Evolutionary conservation across 2,113 vertebrate species (phyloP).

Genomic region (Gulo gulo): DNA sequence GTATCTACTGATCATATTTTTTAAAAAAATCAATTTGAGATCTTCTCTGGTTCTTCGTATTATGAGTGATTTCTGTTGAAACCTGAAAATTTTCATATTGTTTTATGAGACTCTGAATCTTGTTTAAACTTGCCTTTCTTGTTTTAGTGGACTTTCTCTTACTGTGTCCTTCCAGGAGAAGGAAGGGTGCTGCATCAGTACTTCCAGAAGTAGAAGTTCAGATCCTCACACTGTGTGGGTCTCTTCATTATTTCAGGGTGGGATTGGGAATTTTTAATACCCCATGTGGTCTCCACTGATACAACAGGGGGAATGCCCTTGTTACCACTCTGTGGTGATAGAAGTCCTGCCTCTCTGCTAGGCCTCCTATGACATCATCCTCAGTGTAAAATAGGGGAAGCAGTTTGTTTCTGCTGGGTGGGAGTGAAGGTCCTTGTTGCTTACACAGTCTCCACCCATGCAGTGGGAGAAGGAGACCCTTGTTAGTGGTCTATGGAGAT

Average conservation of each 20-base stretch:
- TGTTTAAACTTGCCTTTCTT: neutral
- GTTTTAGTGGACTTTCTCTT: neutral
- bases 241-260: neutral
- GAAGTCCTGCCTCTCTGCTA: neutral
- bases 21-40: neutral
- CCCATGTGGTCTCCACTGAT: neutral
- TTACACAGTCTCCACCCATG: fast-evolving
- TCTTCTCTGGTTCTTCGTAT: neutral
- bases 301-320: neutral
- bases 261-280: neutral
- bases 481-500: neutral
- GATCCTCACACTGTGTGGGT: no score
- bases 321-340: neutral
- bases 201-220: neutral
- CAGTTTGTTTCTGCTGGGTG: neutral
- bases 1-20: neutral
- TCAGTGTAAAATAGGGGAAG: neutral
- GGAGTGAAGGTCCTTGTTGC: no score
- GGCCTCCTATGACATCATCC: neutral
- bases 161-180: neutral
- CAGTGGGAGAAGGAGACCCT: fast-evolving
- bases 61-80: neutral
- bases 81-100: neutral
- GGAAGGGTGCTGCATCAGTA: neutral
- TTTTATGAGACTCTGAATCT: neutral